These are phyloP conservation scores for Eulemur rubriventer DNA, from an alignment of 2,797 vertebrate species.

Conservation along the genomic window DNA sequence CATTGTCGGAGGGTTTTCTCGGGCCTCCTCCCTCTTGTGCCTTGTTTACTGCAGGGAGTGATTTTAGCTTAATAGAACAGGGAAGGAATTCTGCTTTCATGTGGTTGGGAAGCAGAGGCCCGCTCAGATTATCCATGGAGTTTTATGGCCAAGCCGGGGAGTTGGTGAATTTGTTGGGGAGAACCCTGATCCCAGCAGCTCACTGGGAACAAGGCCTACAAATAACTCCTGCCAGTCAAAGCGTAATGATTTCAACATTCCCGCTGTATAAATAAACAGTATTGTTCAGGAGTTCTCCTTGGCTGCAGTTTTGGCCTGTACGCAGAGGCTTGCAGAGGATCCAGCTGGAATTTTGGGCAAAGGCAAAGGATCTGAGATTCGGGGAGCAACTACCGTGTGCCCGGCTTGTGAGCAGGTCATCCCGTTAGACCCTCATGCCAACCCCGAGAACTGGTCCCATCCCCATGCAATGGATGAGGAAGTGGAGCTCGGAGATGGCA, in stretches of 20 bases:
- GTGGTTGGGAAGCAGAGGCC: conserved; percentile 81
- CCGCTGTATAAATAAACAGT: conserved; percentile 82
- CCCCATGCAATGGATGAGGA: accelerated
- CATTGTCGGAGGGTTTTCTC: conserved; percentile 70
- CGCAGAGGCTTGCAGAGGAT: conserved; percentile 72
- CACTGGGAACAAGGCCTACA: conserved; percentile 81
- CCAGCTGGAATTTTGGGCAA: conserved; percentile 71
- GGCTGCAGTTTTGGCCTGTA: conserved; percentile 82
- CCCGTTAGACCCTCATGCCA: accelerated
- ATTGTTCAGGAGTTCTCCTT: conserved; percentile 81
- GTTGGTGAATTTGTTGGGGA: conserved; percentile 61
- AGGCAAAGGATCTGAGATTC: background rate
- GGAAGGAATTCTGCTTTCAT: conserved; percentile 82
- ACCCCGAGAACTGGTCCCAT: accelerated
- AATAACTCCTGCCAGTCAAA: conserved; percentile 80
- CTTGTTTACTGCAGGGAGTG: conserved; percentile 81
- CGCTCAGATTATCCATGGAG: conserved; percentile 11
- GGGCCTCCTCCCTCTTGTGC: background rate
- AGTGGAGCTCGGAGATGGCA: accelerated
- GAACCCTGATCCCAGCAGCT: conserved; percentile 72
- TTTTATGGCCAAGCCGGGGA: conserved; percentile 76
- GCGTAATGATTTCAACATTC: conserved; percentile 80
- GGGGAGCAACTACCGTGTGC: background rate
- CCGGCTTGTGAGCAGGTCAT: background rate
- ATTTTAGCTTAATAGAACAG: conserved; percentile 82